Evolutionary conservation across 2,113 vertebrate genomes (phyloP), one percentile per base, ranked within the genome.

Genomic region (Pseudorectes ferrugineus): DNA sequence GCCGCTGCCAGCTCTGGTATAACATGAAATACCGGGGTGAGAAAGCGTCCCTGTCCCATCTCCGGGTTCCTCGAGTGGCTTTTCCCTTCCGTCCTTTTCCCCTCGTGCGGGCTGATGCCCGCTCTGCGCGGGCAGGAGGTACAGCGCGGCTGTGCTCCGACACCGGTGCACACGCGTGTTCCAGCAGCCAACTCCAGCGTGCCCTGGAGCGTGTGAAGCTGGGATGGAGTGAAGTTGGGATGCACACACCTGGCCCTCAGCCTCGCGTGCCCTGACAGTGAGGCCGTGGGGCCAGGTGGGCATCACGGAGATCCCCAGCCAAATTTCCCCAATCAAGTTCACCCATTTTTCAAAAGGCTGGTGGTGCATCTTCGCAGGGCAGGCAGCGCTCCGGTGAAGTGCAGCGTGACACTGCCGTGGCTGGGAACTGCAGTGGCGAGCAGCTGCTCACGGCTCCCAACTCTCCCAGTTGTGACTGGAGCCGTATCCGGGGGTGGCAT

Each of bases 401-500:
- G 4, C 10, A 5, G 24, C 0, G 6, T 33, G 65, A 7, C 31
- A 19, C 6, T 3, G 2, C 45, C 2, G 3, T 35, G n/a, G 21
- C 65, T 52, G 55, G 49, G 51, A n/a, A 1, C 36, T 6, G 1
- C 33, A 1, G 35, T 6, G 71, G 17, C 3, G 5, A 57, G 38
- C 3, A 1, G 43, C 40, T 2, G 6, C 54, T 52, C 19, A 0
- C 1, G 26, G 22, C 43, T 46, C 21, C 4, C 8, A 42, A 3
- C 36, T n/a, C 61, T 73, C 11, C 36, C 9, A 2, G 17, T 5
- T 26, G 85, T 25, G 89, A 26, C 57, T 51, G 65, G 16, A 43
- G n/a, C 43, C 2, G 0, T n/a, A 9, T 6, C 7, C 1, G 0
- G 1, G 10, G 6, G 1, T 52, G 61, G 35, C 31, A 43, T 11